Evolutionary conservation across 2,888 invertebrate genomes (phyloP).

Genomic region (Bellardia bayeri): DNA sequence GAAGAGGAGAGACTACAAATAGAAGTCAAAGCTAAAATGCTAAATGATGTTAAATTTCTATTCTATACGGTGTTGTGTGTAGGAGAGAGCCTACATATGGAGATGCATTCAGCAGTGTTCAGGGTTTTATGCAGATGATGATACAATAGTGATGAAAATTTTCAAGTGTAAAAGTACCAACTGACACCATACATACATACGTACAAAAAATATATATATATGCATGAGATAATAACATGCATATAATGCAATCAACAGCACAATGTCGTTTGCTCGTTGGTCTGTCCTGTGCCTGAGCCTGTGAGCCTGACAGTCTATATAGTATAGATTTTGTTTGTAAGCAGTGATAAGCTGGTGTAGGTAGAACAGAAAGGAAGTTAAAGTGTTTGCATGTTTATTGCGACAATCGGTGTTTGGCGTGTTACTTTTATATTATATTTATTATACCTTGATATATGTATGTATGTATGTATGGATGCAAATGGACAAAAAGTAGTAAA

Average conservation of each 20-base stretch:
- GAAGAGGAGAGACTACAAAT: constrained; percentile 29
- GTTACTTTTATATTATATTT: constrained; percentile 57
- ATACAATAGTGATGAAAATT: constrained; percentile 53
- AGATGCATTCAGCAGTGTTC: not conserved
- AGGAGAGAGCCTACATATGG: not conserved
- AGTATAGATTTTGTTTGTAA: constrained; percentile 9
- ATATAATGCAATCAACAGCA: constrained; percentile 55
- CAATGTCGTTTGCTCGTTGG: not conserved
- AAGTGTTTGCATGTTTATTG: constrained; percentile 63
- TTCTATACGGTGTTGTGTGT: not conserved
- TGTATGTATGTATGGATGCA: no score
- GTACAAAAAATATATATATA: not conserved
- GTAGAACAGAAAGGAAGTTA: constrained; percentile 61
- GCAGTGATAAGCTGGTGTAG: constrained; percentile 48
- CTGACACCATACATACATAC: not conserved
- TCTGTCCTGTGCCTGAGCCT: constrained; percentile 5
- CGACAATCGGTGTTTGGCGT: constrained; percentile 62
- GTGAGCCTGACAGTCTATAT: not conserved
- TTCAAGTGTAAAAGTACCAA: constrained; percentile 56
- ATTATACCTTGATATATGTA: constrained; percentile 24
- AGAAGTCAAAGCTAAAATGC: constrained; percentile 44
- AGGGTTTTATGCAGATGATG: constrained; percentile 24
- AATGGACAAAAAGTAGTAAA: not conserved
- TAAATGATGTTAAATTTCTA: constrained; percentile 46
- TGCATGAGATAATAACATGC: constrained; percentile 41